Conservation (phyloP, 2,888 invertebrate species). For the Cerceris rybyensis region DNA sequence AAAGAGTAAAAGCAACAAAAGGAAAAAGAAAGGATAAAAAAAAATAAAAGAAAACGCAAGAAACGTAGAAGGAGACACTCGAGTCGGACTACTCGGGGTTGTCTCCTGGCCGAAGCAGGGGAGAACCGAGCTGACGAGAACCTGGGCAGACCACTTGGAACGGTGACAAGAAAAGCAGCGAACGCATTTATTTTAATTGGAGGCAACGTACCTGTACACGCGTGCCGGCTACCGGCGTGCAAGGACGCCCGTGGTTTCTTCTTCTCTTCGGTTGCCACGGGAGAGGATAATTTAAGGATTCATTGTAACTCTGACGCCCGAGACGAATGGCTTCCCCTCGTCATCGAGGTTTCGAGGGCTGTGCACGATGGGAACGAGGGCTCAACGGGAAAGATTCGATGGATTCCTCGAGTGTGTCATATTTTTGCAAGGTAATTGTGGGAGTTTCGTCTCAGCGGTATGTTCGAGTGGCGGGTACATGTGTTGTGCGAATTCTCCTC, state of each 20-base stretch:
- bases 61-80: conserved; percentile 5
- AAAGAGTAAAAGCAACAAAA: too few species aligned
- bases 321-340: conserved; percentile 64
- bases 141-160: conserved; percentile 47
- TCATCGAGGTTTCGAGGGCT: conserved; percentile 47
- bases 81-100: background rate
- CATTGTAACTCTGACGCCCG: conserved; percentile 62
- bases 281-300: conserved; percentile 67
- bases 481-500: background rate
- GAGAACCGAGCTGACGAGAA: conserved; percentile 52
- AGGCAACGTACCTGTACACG: conserved; percentile 53
- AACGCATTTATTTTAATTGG: conserved; percentile 72
- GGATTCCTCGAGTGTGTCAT: conserved; percentile 33
- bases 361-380: conserved; percentile 17
- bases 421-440: conserved; percentile 27
- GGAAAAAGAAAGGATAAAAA: background rate
- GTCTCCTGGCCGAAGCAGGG: background rate
- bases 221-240: conserved; percentile 49
- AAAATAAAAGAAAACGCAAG: conserved; percentile 13
- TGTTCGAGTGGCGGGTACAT: background rate
- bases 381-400: conserved; percentile 11
- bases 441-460: background rate
- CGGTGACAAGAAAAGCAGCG: conserved; percentile 69
- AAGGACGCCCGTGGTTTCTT: conserved; percentile 62
- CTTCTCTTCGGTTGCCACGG: conserved; percentile 36